A percentile compares a stretch with the other conserved stretches of the same genome.
Evolutionary conservation across 2,113 vertebrate genomes (phyloP).

Genomic region (Regulus satrapa): DNA sequence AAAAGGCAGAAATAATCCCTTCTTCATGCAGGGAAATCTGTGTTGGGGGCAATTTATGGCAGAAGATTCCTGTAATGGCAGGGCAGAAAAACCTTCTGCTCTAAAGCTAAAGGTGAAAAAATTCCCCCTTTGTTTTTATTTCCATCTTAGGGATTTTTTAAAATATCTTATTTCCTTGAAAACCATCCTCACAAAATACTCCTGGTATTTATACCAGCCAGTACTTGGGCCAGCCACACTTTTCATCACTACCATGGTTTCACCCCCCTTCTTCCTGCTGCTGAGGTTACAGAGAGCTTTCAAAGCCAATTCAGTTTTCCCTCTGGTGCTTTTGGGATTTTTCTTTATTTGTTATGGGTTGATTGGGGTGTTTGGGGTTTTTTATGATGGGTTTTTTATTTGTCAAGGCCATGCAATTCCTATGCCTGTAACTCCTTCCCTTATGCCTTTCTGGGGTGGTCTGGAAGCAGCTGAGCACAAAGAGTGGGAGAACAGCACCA

Average conservation of each 20-base stretch:
- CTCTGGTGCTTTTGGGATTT: neutral
- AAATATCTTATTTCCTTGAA: neutral
- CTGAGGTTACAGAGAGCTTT: neutral
- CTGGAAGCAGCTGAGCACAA: neutral
- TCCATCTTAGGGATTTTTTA: neutral
- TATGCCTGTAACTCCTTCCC: neutral
- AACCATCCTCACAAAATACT: neutral
- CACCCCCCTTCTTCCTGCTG: neutral
- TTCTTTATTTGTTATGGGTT: neutral
- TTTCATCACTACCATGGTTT: neutral
- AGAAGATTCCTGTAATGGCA: neutral
- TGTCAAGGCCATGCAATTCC: neutral
- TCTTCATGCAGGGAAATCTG: neutral
- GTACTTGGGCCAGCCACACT: neutral
- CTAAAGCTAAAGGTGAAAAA: neutral
- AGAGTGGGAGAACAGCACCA: neutral
- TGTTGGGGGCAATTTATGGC: neutral
- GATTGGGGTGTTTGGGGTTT: neutral
- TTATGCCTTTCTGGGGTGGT: neutral
- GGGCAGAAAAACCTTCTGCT: neutral
- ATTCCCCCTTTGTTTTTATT: neutral
- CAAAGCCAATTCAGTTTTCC: neutral
- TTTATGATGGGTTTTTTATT: neutral
- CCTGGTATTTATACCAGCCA: neutral
- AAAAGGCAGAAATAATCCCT: neutral